Evolutionary conservation across 2,888 invertebrate species (phyloP), one percentile per base, ranked within the genome.

Genomic region (Tenthredo distinguenda): DNA sequence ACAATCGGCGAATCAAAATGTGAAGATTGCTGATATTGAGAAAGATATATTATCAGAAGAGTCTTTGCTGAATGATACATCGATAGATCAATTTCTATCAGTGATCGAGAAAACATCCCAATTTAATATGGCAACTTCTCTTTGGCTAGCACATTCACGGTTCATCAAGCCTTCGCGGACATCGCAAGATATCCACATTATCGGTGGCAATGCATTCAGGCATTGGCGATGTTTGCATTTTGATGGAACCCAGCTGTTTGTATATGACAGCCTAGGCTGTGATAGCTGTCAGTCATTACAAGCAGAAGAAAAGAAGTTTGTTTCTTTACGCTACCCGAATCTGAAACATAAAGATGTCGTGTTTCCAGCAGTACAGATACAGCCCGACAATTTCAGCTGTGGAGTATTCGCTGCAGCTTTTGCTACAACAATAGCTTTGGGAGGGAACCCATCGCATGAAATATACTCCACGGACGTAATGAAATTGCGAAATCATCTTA

Each of bases 181-280:
- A 12, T 50, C 55, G 31, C 26, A 26, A 50, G 77, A 77, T 50
- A 50, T 55, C 50, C 50, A 77, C 40, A 77, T 77, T 31, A 26
- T 77, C 50, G 55, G 77, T 77, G 50, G 77, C 31, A 77, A 77
- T 55, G 21, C 31, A 31, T 50, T 21, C 50, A 77, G 77, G 15
- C 77, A 77, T 77, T 77, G 77, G 77, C 50, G 77, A 31, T 77
- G 77, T 31, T 31, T 77, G 0, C n/a, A 31, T 77, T 77, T 77
- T 40, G 31, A 77, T 31, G 77, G 55, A 77, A 21, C 77, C 6
- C 26, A 26, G 26, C 77, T 77, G 6, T 50, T 50, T 40, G 77
- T 76, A 18, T 76, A 76, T 26, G 50, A 76, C 76, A 76, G 76
- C 50, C 21, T 76, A 40, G 76, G 76, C 47, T 76, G 76, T 31